Percentiles rank a stretch among this genome's conserved stretches.
phyloP scores from a whole-genome alignment of 2,888 invertebrate genomes.

The Phytoseiulus persimilis region DNA sequence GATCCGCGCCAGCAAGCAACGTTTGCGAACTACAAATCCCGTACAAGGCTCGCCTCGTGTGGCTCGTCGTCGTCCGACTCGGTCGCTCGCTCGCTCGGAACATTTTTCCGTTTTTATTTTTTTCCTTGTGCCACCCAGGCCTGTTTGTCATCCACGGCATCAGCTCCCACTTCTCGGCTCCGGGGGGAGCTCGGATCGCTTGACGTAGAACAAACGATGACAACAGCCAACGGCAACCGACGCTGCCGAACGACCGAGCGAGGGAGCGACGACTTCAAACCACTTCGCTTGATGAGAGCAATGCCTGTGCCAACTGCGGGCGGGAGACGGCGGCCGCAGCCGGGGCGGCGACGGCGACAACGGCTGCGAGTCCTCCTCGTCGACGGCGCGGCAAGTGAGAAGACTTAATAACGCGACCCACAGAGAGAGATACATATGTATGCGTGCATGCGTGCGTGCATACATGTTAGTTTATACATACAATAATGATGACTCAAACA shows the following conservation, averaged over 20 bases:
- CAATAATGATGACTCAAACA: background rate
- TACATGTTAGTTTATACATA: background rate
- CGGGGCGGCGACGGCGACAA: background rate
- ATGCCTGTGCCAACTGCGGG: background rate
- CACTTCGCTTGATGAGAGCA: background rate
- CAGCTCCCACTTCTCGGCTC: background rate
- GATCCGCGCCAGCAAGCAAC: background rate
- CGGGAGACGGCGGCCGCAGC: background rate
- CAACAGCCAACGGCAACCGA: background rate
- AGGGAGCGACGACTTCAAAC: background rate
- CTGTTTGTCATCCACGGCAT: conserved; percentile 5
- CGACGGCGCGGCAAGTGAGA: background rate
- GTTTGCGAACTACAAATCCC: background rate
- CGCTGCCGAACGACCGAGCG: background rate
- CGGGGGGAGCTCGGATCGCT: background rate
- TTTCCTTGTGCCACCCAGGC: background rate
- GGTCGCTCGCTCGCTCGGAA: background rate
- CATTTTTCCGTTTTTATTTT: background rate
- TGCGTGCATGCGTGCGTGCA: background rate
- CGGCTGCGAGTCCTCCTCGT: background rate
- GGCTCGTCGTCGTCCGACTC: background rate
- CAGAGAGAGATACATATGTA: background rate
- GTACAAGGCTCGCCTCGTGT: background rate
- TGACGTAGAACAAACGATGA: conserved; percentile 5
- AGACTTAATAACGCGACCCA: background rate